Conservation (phyloP, 2,888 invertebrate genomes). For the Smittia sp. region DNA sequence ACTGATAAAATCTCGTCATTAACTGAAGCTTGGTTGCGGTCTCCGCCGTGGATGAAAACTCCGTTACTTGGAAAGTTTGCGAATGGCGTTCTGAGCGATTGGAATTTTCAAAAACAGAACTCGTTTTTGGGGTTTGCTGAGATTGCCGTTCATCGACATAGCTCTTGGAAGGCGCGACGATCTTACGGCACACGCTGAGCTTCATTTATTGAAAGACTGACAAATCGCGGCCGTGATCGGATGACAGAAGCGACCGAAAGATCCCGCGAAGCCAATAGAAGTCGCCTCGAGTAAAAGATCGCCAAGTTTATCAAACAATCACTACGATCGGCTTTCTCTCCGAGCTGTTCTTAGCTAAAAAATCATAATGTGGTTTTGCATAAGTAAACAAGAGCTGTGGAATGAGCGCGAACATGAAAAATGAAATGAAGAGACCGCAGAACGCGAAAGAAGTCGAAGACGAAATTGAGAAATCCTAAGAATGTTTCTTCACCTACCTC, state of each 20-base stretch:
- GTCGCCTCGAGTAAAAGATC: too few species aligned
- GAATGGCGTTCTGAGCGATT: neutral
- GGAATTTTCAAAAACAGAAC: neutral
- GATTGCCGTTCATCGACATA: too few species aligned
- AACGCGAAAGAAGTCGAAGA: neutral
- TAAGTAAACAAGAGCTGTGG: neutral
- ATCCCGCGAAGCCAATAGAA: neutral
- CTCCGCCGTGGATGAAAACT: neutral
- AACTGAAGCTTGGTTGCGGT: neutral
- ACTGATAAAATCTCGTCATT: conserved; percentile 17
- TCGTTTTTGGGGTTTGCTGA: neutral
- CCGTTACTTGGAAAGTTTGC: neutral
- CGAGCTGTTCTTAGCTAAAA: neutral
- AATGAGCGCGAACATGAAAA: neutral
- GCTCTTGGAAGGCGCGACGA: too few species aligned
- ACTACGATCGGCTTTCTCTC: too few species aligned
- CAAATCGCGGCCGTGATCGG: neutral
- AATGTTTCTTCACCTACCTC: conserved; percentile 21
- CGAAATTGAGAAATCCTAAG: conserved; percentile 22
- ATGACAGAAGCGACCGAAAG: neutral
- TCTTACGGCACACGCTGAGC: too few species aligned
- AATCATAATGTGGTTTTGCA: conserved; percentile 15
- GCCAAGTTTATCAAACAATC: too few species aligned
- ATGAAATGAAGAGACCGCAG: neutral
- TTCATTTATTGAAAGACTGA: neutral